Conservation (phyloP, 1,140 invertebrate genomes). For the Bombus picipes region DNA sequence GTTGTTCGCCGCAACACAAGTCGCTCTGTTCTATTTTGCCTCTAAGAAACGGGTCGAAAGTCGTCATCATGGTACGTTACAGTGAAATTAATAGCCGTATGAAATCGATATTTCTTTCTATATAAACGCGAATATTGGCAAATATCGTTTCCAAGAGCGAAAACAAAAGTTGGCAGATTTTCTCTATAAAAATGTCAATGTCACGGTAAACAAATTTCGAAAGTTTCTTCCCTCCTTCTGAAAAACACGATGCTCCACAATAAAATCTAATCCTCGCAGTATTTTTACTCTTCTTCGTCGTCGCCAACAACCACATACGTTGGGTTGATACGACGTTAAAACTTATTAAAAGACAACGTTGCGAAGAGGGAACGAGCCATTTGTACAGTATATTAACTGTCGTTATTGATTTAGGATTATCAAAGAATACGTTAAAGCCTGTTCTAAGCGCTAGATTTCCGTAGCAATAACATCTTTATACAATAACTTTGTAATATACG, state of each 20-base stretch:
- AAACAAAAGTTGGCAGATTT: slow-evolving; percentile 8
- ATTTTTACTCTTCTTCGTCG: background rate
- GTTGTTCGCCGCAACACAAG: slow-evolving; percentile 27
- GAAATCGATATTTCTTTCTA: background rate
- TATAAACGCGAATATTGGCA: background rate
- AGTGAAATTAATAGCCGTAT: background rate
- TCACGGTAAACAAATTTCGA: background rate
- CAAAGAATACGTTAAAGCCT: no score
- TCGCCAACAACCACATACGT: no score
- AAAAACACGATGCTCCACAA: background rate
- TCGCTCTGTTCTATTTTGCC: background rate
- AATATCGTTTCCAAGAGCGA: no score
- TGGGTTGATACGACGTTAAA: no score
- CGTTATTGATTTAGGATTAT: no score
- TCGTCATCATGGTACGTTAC: background rate
- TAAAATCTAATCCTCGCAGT: background rate
- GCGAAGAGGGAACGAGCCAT: background rate
- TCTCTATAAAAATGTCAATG: background rate
- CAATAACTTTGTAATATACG: no score
- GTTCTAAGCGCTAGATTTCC: no score
- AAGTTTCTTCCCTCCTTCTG: background rate
- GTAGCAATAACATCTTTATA: no score
- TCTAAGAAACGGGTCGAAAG: background rate
- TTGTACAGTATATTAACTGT: background rate
- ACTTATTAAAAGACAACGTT: background rate